Percentiles rank a stretch among this genome's conserved stretches.
Evolutionary conservation across 1,140 invertebrate genomes (phyloP).

Genomic region (Hypsibius dujardini): DNA sequence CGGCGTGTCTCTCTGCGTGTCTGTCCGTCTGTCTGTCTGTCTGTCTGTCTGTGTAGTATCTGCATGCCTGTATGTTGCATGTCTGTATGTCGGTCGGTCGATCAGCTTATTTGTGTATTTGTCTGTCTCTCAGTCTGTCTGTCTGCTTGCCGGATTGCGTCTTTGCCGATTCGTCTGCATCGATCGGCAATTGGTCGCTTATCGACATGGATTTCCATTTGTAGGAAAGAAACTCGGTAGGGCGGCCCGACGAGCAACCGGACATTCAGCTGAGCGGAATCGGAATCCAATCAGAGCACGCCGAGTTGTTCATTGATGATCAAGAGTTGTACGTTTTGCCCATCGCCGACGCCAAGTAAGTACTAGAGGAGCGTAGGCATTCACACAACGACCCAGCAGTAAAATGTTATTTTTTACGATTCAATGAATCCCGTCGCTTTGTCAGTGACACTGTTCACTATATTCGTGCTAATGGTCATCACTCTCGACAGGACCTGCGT

Average conservation of each 20-base stretch:
- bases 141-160: no score
- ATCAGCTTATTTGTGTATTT: no score
- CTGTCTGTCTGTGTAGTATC: no score
- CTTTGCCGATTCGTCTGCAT: no score
- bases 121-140: no score
- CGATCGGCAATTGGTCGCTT: no score
- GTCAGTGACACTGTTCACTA: slow-evolving; percentile 14
- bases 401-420: not conserved
- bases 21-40: no score
- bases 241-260: slow-evolving; percentile 49
- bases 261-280: slow-evolving; percentile 87
- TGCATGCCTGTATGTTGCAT: no score
- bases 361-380: no score
- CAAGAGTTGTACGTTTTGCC: slow-evolving; percentile 61
- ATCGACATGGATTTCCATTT: slow-evolving; percentile 4
- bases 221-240: slow-evolving; percentile 69
- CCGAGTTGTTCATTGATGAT: slow-evolving; percentile 64
- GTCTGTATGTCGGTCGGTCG: no score
- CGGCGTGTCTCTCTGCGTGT: no score
- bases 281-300: slow-evolving; percentile 82
- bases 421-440: slow-evolving; percentile 14
- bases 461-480: slow-evolving; percentile 17
- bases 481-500: slow-evolving; percentile 38
- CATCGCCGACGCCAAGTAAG: slow-evolving; percentile 58
- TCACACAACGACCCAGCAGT: no score